Base-by-base conservation (phyloP, 2,113 vertebrate genomes). In the Reinhardtius hippoglossoides region DNA sequence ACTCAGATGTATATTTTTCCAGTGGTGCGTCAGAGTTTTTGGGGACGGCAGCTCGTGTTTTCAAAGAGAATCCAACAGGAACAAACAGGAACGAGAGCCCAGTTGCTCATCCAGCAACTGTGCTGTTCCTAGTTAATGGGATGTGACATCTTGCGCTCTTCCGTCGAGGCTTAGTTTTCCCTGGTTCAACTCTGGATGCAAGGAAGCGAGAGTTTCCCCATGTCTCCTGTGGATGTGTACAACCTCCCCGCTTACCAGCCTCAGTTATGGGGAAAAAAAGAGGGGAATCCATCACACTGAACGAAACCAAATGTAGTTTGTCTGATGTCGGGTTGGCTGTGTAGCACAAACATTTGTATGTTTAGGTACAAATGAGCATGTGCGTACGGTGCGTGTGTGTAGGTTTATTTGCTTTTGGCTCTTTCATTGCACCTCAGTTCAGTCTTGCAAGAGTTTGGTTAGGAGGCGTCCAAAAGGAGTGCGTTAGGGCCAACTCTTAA, bases 371-470 rank as follows among this genome's bases (percentile, higher is more conserved):
- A 81, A 74, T 76, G 3, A 82, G 27, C 70, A 26, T 63, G 18
- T 20, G 24, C 23, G 18, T 6, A 10, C 14, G 56, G 60, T 69
- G 60, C 68, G 67, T 68, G 54, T 68, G 54, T 68, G 71, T 58
- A 76, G 64, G 67, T 75, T 63, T 78, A 71, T 93, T 92, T 89
- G 52, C 55, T 65, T 76, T 78, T 61, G 42, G 57, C 59, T 65
- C 71, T 58, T 83, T 81, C 78, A 81, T 57, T 91, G 77, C 82
- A 83, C 88, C 75, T 75, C 57, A 74, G 70, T 84, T 93, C 79
- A 71, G 73, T 91, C 89, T 92, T 90, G 88, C 68, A 81, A 70
- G 65, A 59, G 67, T 83, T 91, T 74, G 67, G 71, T 83, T 75
- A 68, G 65, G 74, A 24, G 78, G 63, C 71, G 82, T 89, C 84